Percentiles rank a stretch among this genome's conserved stretches.
phyloP scores from a whole-genome alignment of 2,113 vertebrate species.

The Macquaria ambigua region DNA sequence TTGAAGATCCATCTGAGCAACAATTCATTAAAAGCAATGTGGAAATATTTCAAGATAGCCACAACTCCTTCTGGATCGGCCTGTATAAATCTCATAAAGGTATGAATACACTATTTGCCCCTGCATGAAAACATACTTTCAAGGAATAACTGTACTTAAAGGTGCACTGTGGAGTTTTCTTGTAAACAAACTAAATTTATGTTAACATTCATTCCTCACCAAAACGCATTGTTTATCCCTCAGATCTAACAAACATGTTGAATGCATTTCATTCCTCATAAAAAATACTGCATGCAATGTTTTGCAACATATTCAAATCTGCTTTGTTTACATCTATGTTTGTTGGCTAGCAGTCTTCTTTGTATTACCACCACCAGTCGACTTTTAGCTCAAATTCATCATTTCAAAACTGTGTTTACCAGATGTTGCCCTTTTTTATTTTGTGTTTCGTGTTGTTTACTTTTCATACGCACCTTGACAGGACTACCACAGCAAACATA shows the following conservation, averaged over 20 bases:
- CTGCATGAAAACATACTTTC: not conserved
- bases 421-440: not conserved
- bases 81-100: slow-evolving; percentile 75
- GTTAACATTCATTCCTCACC: not conserved
- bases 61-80: slow-evolving; percentile 76
- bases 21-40: slow-evolving; percentile 84
- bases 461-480: not conserved
- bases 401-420: not conserved
- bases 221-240: not conserved
- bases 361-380: too few species aligned
- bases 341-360: too few species aligned
- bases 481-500: not conserved
- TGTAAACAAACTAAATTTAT: too few species aligned
- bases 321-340: too few species aligned
- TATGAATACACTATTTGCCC: slow-evolving; percentile 26
- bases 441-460: not conserved
- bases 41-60: slow-evolving; percentile 82
- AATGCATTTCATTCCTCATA: too few species aligned
- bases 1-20: slow-evolving; percentile 87
- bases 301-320: too few species aligned
- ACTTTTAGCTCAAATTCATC: not conserved
- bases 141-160: not conserved
- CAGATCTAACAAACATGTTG: too few species aligned
- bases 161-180: too few species aligned
- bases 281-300: too few species aligned